Percentiles rank a stretch among this genome's conserved stretches.
phyloP scores from a whole-genome alignment of 92 coral and sea anemone genomes.

The Zoanthus sociatus region DNA sequence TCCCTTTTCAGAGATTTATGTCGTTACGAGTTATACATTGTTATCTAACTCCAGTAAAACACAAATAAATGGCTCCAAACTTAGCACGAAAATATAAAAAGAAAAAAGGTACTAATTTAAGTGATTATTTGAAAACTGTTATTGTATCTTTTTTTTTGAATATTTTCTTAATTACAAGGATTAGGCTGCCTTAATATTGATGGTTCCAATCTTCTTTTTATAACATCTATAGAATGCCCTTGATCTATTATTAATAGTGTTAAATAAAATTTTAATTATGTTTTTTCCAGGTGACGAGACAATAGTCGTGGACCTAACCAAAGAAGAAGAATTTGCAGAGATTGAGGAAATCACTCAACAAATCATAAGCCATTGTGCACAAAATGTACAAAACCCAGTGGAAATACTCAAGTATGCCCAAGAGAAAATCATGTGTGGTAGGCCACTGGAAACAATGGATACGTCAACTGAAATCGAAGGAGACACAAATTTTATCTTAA shows the following conservation, averaged over 20 bases:
- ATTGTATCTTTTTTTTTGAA: not conserved
- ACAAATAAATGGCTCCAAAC: conserved; percentile 4
- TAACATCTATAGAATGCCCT: conserved; percentile 9
- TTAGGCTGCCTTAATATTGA: conserved; percentile 1
- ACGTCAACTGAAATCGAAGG: conserved; percentile 48
- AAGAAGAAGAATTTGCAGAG: conserved; percentile 29
- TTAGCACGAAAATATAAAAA: conserved; percentile 1
- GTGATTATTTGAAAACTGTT: conserved; percentile 6
- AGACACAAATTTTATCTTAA: conserved; percentile 59
- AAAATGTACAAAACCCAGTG: conserved; percentile 34
- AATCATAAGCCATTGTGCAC: conserved; percentile 50
- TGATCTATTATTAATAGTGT: not conserved
- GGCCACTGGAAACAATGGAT: conserved; percentile 56
- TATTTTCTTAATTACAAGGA: conserved; percentile 5
- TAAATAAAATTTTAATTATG: not conserved
- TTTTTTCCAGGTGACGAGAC: conserved; percentile 18
- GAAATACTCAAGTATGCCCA: conserved; percentile 61
- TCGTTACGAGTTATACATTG: conserved; percentile 11
- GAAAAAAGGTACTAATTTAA: conserved; percentile 5
- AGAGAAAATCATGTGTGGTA: conserved; percentile 58
- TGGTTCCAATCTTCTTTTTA: not conserved
- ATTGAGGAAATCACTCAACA: conserved; percentile 41
- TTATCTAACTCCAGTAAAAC: conserved; percentile 8
- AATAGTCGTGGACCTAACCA: conserved; percentile 33
- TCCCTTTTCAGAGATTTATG: conserved; percentile 11